Evolutionary conservation across 2,888 invertebrate genomes (phyloP).

Genomic region (Drosophila rellima): DNA sequence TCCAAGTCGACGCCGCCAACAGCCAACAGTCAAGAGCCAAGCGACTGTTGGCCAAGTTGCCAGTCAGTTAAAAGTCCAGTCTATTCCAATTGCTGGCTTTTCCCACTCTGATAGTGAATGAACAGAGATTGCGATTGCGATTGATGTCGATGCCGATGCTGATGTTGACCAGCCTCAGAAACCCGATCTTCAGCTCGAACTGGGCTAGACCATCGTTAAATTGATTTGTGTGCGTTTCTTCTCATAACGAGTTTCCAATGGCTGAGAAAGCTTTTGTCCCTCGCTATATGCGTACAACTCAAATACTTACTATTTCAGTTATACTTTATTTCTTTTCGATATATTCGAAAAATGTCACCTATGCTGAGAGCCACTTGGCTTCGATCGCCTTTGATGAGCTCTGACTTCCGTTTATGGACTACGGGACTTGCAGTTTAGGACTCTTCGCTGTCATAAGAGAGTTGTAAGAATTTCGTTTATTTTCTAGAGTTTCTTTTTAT

Average conservation of each 20-base stretch:
- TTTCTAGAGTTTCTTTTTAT: background rate
- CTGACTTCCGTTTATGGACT: slow-evolving; percentile 74
- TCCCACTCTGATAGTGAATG: slow-evolving; percentile 45
- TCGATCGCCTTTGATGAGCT: slow-evolving; percentile 57
- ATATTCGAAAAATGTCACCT: slow-evolving; percentile 75
- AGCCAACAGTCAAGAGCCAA: background rate
- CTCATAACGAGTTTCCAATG: slow-evolving; percentile 67
- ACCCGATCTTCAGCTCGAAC: slow-evolving; percentile 59
- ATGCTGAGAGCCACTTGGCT: slow-evolving; percentile 62
- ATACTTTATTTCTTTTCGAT: slow-evolving; percentile 54
- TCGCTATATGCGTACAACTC: slow-evolving; percentile 29
- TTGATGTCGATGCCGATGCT: slow-evolving; percentile 17
- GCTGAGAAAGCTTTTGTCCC: slow-evolving; percentile 66
- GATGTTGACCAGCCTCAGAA: slow-evolving; percentile 29
- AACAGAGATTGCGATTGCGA: slow-evolving; percentile 42
- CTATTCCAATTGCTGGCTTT: slow-evolving; percentile 20
- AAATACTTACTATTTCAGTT: slow-evolving; percentile 60
- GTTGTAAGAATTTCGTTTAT: slow-evolving; percentile 62
- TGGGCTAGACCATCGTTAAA: slow-evolving; percentile 81
- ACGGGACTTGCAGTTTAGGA: slow-evolving; percentile 39
- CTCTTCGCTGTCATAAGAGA: slow-evolving; percentile 72
- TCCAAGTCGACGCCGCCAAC: slow-evolving; percentile 56
- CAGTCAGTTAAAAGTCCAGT: slow-evolving; percentile 1
- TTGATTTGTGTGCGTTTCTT: slow-evolving; percentile 73
- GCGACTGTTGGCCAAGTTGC: slow-evolving; percentile 21